Evolutionary conservation across 2,888 invertebrate species (phyloP).

Genomic region (Marronus borbonicus): DNA sequence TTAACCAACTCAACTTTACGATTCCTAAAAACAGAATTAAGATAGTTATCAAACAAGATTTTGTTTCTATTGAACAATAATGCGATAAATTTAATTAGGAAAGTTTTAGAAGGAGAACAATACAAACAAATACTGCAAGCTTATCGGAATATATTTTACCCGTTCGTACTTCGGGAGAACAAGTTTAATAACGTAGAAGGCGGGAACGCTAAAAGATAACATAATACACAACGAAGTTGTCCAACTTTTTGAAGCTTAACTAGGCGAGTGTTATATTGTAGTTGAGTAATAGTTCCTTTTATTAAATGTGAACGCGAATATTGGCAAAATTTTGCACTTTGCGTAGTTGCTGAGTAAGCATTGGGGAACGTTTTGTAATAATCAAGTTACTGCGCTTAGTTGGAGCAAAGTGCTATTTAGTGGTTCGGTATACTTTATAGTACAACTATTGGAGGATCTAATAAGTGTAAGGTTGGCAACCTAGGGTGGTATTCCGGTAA

Average conservation of each 20-base stretch:
- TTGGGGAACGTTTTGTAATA: not conserved
- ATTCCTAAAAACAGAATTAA: not conserved
- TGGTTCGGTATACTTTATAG: too few relatives aligned
- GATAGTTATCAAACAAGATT: not conserved
- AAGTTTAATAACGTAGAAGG: constrained; percentile 11
- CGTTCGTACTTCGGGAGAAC: constrained; percentile 2
- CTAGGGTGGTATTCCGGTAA: too few relatives aligned
- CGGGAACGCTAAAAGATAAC: not conserved
- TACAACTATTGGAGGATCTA: too few relatives aligned
- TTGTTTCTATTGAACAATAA: not conserved
- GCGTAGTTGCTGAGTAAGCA: not conserved
- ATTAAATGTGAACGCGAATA: not conserved
- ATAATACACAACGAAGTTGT: not conserved
- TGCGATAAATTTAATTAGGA: constrained; percentile 15
- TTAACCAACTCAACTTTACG: too few relatives aligned
- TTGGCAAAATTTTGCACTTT: not conserved
- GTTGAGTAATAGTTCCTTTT: not conserved
- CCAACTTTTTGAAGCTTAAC: constrained; percentile 6
- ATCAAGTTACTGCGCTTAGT: too few relatives aligned
- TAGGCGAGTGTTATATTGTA: not conserved
- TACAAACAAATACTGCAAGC: not conserved
- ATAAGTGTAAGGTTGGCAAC: too few relatives aligned
- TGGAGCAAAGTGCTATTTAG: too few relatives aligned
- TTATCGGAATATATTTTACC: constrained; percentile 17
- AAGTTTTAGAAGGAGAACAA: constrained; percentile 22